Evolutionary conservation across 1,140 invertebrate genomes (phyloP).

Genomic region (Mylabris phalerata): DNA sequence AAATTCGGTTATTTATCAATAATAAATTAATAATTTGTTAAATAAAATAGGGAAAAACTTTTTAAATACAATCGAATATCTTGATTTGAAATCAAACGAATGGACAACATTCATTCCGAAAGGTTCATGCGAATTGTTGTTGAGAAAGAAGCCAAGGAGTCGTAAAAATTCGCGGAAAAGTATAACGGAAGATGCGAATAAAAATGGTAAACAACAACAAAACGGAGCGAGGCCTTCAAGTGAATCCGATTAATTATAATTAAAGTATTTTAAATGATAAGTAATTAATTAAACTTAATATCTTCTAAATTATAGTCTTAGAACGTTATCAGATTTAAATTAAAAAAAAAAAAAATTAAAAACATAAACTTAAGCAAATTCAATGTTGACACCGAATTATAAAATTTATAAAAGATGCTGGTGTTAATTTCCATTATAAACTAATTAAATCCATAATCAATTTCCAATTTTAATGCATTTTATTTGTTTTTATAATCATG

Average conservation of each 20-base stretch:
- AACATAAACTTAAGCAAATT: neutral
- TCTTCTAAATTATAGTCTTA: neutral
- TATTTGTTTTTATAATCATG: slow-evolving; percentile 7
- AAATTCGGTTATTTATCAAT: slow-evolving; percentile 5
- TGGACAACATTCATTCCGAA: slow-evolving; percentile 60
- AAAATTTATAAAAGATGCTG: neutral
- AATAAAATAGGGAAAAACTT: slow-evolving; percentile 57
- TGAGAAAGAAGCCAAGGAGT: slow-evolving; percentile 24
- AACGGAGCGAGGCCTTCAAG: no score
- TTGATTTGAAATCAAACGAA: slow-evolving; percentile 61
- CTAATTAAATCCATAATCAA: slow-evolving; percentile 1
- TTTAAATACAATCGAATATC: slow-evolving; percentile 74
- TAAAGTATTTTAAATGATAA: neutral
- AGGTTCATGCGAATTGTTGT: slow-evolving; percentile 25
- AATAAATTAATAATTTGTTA: neutral
- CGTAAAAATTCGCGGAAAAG: slow-evolving; percentile 31
- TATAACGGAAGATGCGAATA: slow-evolving; percentile 31
- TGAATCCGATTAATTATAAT: neutral
- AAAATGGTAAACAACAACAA: neutral
- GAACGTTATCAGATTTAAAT: neutral
- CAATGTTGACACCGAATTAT: slow-evolving; percentile 13
- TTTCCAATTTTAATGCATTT: neutral
- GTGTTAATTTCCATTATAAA: slow-evolving; percentile 1
- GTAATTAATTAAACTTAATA: neutral
- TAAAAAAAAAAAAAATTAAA: neutral